A percentile compares a stretch with the other conserved stretches of the same genome.
Evolutionary conservation across 2,888 invertebrate species (phyloP).

Genomic region (Smittia sp.): DNA sequence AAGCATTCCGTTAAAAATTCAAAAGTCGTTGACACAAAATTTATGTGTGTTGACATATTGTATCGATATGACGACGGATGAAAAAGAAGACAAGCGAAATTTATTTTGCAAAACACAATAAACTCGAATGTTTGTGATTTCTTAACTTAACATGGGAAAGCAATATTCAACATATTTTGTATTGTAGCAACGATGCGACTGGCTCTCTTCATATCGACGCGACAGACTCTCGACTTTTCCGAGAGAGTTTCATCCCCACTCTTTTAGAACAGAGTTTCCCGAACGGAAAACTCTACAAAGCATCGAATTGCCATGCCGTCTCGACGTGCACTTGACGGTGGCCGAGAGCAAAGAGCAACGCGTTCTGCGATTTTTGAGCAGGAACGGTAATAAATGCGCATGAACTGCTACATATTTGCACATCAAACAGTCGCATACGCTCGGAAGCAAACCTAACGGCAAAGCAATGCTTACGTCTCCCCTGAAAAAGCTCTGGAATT

Average conservation of each 20-base stretch:
- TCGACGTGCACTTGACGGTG: not conserved
- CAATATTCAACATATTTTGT: not conserved
- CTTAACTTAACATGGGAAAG: not conserved
- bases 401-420: not conserved
- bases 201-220: not conserved
- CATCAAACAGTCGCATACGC: not conserved
- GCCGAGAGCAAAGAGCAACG: no score
- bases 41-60: not conserved
- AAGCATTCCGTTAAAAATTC: not conserved
- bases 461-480: not conserved
- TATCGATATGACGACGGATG: not conserved
- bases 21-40: not conserved
- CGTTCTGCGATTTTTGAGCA: not conserved
- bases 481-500: not conserved
- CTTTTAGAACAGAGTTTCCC: not conserved
- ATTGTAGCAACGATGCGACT: not conserved
- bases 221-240: not conserved
- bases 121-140: not conserved
- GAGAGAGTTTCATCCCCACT: not conserved
- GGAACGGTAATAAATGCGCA: constrained; percentile 30
- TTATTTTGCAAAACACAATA: not conserved
- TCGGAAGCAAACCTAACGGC: not conserved
- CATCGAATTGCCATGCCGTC: not conserved
- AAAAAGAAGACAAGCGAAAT: not conserved
- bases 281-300: constrained; percentile 11